Base-by-base conservation (phyloP, 1,140 invertebrate species). In the Drosophila funebris region DNA sequence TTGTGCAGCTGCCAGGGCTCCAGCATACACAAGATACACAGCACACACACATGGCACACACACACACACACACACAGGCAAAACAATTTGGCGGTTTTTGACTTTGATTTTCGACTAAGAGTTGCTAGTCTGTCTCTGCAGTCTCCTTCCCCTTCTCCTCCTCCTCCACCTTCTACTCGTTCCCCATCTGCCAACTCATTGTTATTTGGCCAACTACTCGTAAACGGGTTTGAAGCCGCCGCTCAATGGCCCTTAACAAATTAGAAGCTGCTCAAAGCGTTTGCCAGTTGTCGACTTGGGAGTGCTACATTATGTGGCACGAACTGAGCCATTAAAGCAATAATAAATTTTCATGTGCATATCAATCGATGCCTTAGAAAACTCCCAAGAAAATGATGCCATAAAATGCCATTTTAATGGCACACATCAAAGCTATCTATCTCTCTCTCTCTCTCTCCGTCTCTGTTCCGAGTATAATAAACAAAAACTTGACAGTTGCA, bases 21-120 rank as follows among this genome's bases (percentile, higher is more conserved):
- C 39, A 56, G 69, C 54, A 33, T 11, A 33, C 3, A 33, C 24
- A 27, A 27, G n/a, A 22, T 22, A 22, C 22, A 22, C 22, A 64
- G 54, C 31, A 36, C 52, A 57, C 57, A 46, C 27, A 67, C 18
- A 43, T 16, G 4, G 16, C 50, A 31, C 31, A 48, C 60, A 36
- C 36, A 64, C 14, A 66, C 18, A n/a, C 14, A 20, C 6, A 13
- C 14, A 43, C 24, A 73, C 11, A 29, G 50, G 24, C 18, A 18
- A 33, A n/a, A 75, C 61, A 56, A 68, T 85, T 85, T 56, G 61
- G 70, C 58, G 69, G 62, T 61, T 84, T 73, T 67, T 44, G 70
- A 61, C 76, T 81, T 71, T 87, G 81, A 85, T 85, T 87, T 75
- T 66, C 31, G 44, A 62, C 74, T 44, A 29, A 43, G 61, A 53